A percentile compares a stretch with the other conserved stretches of the same genome.
Evolutionary conservation across 2,797 vertebrate species (phyloP).

Genomic region (Danio aesculapii): DNA sequence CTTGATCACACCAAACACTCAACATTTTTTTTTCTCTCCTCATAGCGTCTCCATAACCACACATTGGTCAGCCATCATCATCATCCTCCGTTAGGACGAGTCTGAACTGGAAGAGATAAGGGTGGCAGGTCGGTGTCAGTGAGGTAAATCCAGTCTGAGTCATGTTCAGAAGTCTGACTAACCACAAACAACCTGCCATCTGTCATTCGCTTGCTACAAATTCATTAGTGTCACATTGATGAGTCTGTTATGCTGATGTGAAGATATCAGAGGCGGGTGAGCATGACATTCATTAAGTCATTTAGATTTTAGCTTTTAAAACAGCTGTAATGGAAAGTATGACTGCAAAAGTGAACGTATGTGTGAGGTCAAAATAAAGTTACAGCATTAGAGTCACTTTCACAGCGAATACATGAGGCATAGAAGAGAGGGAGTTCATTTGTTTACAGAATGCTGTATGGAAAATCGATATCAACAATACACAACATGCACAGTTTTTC

Average conservation of each 20-base stretch:
- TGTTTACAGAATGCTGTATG: no score
- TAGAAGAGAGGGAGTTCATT: no score
- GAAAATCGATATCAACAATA: no score
- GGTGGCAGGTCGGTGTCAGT: constrained; percentile 34
- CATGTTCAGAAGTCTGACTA: constrained; percentile 40
- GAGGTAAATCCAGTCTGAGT: constrained; percentile 40
- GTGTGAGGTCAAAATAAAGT: not conserved
- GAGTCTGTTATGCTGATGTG: constrained; percentile 52
- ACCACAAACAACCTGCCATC: constrained; percentile 35
- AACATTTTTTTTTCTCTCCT: not conserved
- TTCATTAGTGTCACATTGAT: constrained; percentile 53
- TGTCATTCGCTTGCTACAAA: constrained; percentile 45
- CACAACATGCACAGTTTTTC: no score
- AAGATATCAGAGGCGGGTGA: constrained; percentile 44
- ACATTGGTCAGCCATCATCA: not conserved
- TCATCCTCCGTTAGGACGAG: not conserved
- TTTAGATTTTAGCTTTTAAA: not conserved
- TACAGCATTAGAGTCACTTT: not conserved
- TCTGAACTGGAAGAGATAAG: not conserved
- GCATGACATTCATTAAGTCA: constrained; percentile 8
- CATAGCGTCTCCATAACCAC: not conserved
- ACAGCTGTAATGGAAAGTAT: not conserved
- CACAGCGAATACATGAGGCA: not conserved
- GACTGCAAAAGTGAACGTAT: not conserved
- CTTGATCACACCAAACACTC: not conserved